Conservation (phyloP, 2,797 vertebrate species). For the Denticeps clupeoides region DNA sequence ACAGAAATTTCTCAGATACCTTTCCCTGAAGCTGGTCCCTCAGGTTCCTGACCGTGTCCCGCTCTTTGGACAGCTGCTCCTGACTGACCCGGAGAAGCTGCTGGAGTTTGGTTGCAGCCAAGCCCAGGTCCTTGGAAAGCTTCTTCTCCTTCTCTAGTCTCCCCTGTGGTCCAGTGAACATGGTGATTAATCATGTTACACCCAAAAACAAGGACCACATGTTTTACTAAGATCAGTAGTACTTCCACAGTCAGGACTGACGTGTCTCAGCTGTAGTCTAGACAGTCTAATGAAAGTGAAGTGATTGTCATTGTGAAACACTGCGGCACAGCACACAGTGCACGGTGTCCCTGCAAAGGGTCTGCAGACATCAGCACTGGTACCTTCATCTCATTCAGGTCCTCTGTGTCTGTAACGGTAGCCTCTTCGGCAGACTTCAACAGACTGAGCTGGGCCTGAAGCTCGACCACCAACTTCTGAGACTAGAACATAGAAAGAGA, state of each 20-base stretch:
- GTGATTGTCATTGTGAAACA: no score
- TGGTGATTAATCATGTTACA: no score
- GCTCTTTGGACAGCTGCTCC: conserved; percentile 82
- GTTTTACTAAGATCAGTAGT: no score
- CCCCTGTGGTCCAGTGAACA: conserved; percentile 54
- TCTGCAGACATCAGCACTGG: no score
- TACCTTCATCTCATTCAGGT: conserved; percentile 74
- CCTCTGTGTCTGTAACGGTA: conserved; percentile 54
- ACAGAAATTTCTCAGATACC: no score
- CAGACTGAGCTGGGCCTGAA: conserved; percentile 77
- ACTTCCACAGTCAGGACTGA: no score
- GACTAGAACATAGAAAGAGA: no score
- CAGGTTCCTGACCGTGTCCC: conserved; percentile 66
- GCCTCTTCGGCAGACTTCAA: conserved; percentile 52
- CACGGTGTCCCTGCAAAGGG: no score
- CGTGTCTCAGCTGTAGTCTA: no score
- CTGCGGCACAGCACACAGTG: no score
- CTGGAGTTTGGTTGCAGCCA: conserved; percentile 79
- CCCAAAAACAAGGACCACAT: no score
- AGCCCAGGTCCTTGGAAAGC: conserved; percentile 78
- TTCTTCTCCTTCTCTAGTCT: conserved; percentile 87
- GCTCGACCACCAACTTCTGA: conserved; percentile 56
- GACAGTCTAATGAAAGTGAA: no score
- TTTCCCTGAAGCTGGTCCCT: conserved; percentile 66
- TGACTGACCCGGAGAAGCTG: conserved; percentile 78